Base-by-base conservation (phyloP, 1,140 invertebrate species). In the Formica selysi region DNA sequence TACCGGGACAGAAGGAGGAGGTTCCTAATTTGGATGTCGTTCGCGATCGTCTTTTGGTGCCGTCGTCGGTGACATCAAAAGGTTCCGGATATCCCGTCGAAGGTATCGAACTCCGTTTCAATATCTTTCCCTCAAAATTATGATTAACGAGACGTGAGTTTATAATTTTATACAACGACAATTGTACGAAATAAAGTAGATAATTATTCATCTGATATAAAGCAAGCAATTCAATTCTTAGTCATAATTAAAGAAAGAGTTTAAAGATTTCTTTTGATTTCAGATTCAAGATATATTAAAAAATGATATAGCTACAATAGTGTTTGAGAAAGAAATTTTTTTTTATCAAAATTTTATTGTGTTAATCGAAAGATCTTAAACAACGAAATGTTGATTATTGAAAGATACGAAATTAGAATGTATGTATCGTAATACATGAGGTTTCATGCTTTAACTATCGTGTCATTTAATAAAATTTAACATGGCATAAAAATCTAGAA, bases 41-140 rank as follows among this genome's bases (percentile, higher is more conserved):
- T 44, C 90, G 16, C 2, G 89, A 93, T 65, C 87, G 92, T n/a
- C 79, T 94, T 26, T 62, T 94, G 70, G 86, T 95, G 26, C 94
- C 94, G 2, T 93, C 93, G 44, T 87, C 89, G 19, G 48, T 83
- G 22, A 65, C 76, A 78, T 71, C 84, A 71, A 86, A 73, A 70
- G 81, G 71, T 38, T 62, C 70, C 1, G 57, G 80, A 10, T 83
- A 74, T 74, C 13, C 54, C 73, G 76, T 22, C n/a, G 87, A 92
- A 76, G 70, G 87, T 76, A 76, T 84, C 16, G 84, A 92, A 65
- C 26, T 3, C 19, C 10, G 3, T 62, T 73, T 62, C 41, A 36
- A 48, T 7, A 48, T 7, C 8, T 22, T 38, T 7, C 26, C n/a
- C 10, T 32, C 7, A 36, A 81, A 73, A 44, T 81, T 19, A 26